Evolutionary conservation across 2,888 invertebrate species (phyloP), one percentile per base, ranked within the genome.

Genomic region (Aproaerema taeniolella): DNA sequence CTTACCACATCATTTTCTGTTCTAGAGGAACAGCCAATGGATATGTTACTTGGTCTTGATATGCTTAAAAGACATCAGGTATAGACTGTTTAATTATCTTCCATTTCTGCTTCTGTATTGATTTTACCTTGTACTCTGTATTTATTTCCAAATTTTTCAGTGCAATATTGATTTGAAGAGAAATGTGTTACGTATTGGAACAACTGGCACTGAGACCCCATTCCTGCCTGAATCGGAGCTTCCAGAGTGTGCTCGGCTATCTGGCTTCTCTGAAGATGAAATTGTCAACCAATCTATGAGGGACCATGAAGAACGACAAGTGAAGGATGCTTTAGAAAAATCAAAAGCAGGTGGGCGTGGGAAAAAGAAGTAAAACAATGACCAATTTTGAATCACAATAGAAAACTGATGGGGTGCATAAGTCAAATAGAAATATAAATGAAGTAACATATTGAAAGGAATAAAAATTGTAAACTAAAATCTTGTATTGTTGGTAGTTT

Each of bases 31-130:
- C 98, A 99, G 72, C 95, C 97, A 1, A 98, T 99, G 97, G 99
- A 99, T 64, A 97, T 99, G 96, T 83, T 99, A 41, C 88, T 99
- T 9, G 99, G 99, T 0, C 88, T 99, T 39, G 99, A 99, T 67
- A 98, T 99, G 97, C 88, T 99, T 0, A 97, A 95, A 80, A 88
- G 98, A 58, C 98, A 99, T 88, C 98, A 97, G 89, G 95, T 95
- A 41, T 26, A 3, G 5, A 3, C 10, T 12, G 2, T 10, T 20
- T 13, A 9, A 33, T 20, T n/a, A n/a, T 34, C 4, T 20, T 6
- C 4, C 15, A 25, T 10, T 24, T 29, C 7, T 29, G 16, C 9
- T n/a, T n/a, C n/a, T n/a, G n/a, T n/a, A n/a, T n/a, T 29, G 35
- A 41, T 13, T 28, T 15, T 42, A 8, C 31, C 28, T 11, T 24